These are phyloP conservation scores for Gryllus bimaculatus DNA, from an alignment of 1,140 invertebrate species.

Conservation along the genomic window DNA sequence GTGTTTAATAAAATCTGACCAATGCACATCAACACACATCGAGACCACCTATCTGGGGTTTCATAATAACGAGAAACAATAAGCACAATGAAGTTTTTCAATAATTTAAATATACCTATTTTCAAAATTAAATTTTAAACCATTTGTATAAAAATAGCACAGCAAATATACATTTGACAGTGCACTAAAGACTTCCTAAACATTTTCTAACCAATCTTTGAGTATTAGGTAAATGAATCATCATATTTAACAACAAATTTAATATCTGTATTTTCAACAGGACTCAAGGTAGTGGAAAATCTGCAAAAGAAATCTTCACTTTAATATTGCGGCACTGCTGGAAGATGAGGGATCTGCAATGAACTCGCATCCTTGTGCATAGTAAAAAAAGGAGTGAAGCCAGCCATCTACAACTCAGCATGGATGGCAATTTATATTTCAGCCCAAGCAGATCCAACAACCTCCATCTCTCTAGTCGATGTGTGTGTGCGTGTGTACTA, in stretches of 20 bases:
- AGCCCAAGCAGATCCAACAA: background rate
- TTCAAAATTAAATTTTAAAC: too few relatives aligned
- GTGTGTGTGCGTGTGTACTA: slow-evolving; percentile 3
- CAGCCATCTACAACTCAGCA: background rate
- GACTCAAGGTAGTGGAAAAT: background rate
- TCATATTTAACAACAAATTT: background rate
- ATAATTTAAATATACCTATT: too few relatives aligned
- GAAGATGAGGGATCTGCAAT: background rate
- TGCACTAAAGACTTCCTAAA: too few relatives aligned
- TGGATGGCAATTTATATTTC: background rate
- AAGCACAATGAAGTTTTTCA: too few relatives aligned
- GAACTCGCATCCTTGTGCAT: background rate
- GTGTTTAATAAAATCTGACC: too few relatives aligned
- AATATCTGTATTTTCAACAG: background rate
- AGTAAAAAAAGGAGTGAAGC: background rate
- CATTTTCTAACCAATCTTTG: too few relatives aligned
- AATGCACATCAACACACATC: too few relatives aligned
- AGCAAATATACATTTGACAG: too few relatives aligned
- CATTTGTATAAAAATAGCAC: too few relatives aligned
- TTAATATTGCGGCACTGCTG: background rate
- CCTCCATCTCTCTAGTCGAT: background rate
- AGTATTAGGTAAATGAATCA: background rate
- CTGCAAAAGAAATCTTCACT: background rate
- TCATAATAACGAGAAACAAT: too few relatives aligned
- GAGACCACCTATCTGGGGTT: too few relatives aligned